phyloP scores from a whole-genome alignment of 2,797 vertebrate species.

The Rhinophrynus dorsalis region DNA sequence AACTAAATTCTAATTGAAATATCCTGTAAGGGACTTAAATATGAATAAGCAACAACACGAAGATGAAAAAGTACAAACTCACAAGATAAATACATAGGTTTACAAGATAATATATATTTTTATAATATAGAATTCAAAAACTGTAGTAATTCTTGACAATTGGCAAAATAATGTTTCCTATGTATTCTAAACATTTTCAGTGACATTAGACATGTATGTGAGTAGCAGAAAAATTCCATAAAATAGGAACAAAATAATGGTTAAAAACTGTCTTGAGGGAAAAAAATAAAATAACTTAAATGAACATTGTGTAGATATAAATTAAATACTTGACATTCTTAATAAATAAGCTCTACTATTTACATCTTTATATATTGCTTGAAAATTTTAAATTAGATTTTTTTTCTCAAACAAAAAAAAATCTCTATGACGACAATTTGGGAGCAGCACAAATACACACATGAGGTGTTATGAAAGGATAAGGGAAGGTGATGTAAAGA shows the following conservation, averaged over 20 bases:
- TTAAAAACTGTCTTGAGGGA: slow-evolving; percentile 86
- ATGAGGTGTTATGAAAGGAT: slow-evolving; percentile 12
- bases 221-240: slow-evolving; percentile 62
- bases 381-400: slow-evolving; percentile 89
- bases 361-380: slow-evolving; percentile 96
- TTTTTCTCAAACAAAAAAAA: slow-evolving; percentile 81
- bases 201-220: slow-evolving; percentile 71
- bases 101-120: slow-evolving; percentile 54
- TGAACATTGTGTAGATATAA: slow-evolving; percentile 97
- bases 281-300: slow-evolving; percentile 91
- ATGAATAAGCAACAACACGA: too few relatives aligned
- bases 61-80: background rate
- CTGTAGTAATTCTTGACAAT: background rate
- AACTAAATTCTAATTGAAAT: too few relatives aligned
- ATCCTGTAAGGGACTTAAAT: too few relatives aligned
- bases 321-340: slow-evolving; percentile 99
- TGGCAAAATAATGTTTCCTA: slow-evolving; percentile 55
- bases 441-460: slow-evolving; percentile 37
- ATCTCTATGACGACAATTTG: slow-evolving; percentile 18
- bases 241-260: slow-evolving; percentile 68
- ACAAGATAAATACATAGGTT: slow-evolving; percentile 1
- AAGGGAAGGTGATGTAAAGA: background rate
- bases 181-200: slow-evolving; percentile 66
- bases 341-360: slow-evolving; percentile 99
- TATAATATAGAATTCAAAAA: slow-evolving; percentile 77